These are phyloP conservation scores for Drosophila repleta DNA, from an alignment of 1,140 invertebrate species.

Conservation along the genomic window DNA sequence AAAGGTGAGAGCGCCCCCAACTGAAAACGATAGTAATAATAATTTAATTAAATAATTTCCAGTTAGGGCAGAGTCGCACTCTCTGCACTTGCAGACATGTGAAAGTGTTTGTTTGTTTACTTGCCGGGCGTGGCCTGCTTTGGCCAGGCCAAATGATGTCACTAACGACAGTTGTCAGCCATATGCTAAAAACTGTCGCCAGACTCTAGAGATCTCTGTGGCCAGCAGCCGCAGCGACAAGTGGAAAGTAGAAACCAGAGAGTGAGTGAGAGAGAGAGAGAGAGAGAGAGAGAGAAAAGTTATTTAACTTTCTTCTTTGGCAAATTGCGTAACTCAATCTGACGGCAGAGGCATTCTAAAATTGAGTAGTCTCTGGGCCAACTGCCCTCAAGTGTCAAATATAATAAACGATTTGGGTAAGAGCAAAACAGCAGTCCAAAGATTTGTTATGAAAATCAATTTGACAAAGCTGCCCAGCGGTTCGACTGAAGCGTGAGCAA, in stretches of 20 bases:
- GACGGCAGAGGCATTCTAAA: slow-evolving; percentile 56
- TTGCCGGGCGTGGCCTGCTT: slow-evolving; percentile 28
- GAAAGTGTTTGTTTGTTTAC: slow-evolving; percentile 67
- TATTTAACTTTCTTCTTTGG: slow-evolving; percentile 71
- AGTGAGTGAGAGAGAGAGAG: too few species aligned
- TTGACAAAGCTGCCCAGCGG: slow-evolving; percentile 17
- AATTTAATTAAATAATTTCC: slow-evolving; percentile 13
- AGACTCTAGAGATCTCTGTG: neutral
- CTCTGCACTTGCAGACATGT: slow-evolving; percentile 57
- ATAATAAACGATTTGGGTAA: slow-evolving; percentile 29
- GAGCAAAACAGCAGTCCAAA: slow-evolving; percentile 7
- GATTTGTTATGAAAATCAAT: slow-evolving; percentile 42
- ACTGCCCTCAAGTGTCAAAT: slow-evolving; percentile 30
- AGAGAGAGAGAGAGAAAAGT: slow-evolving; percentile 22
- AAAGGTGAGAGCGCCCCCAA: slow-evolving; percentile 64
- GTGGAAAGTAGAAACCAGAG: slow-evolving; percentile 23
- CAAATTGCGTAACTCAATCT: slow-evolving; percentile 59
- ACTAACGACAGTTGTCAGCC: slow-evolving; percentile 30
- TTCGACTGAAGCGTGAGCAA: slow-evolving; percentile 49
- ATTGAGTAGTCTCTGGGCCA: slow-evolving; percentile 14
- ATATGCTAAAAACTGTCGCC: slow-evolving; percentile 26
- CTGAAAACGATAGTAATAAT: neutral
- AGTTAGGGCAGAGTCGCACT: slow-evolving; percentile 21
- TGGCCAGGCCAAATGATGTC: slow-evolving; percentile 26
- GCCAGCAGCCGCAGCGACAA: too few species aligned